These are phyloP conservation scores for Crotalus horridus DNA, from an alignment of 2,113 vertebrate species.

Conservation along the genomic window DNA sequence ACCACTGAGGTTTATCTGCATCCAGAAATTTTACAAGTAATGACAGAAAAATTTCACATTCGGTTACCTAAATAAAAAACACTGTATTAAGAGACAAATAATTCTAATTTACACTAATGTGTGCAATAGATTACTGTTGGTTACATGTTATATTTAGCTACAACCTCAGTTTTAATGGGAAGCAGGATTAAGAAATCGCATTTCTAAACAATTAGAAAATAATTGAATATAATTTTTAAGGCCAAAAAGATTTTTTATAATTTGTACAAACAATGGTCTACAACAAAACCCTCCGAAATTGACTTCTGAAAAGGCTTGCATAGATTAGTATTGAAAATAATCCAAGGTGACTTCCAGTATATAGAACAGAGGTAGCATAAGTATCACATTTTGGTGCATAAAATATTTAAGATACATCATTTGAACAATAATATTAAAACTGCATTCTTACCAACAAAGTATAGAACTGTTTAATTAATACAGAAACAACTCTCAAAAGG, in stretches of 20 bases:
- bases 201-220: background rate
- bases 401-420: background rate
- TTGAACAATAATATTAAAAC: constrained; percentile 19
- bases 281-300: background rate
- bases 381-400: background rate
- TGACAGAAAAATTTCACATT: constrained; percentile 98
- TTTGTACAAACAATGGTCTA: background rate
- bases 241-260: background rate
- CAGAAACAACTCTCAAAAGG: constrained; percentile 93
- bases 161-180: background rate
- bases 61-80: constrained; percentile 83
- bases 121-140: background rate
- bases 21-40: constrained; percentile 98
- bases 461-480: constrained; percentile 98
- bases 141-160: background rate
- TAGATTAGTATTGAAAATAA: background rate
- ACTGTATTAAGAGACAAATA: background rate
- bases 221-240: background rate
- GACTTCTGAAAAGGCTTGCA: background rate
- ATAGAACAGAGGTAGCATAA: background rate
- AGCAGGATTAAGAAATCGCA: background rate
- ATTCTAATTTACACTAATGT: background rate
- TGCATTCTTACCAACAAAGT: constrained; percentile 84
- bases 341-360: background rate
- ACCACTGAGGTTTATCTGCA: constrained; percentile 97